These are phyloP conservation scores for Neogobius melanostomus DNA, from an alignment of 2,113 vertebrate genomes.

Conservation along the genomic window DNA sequence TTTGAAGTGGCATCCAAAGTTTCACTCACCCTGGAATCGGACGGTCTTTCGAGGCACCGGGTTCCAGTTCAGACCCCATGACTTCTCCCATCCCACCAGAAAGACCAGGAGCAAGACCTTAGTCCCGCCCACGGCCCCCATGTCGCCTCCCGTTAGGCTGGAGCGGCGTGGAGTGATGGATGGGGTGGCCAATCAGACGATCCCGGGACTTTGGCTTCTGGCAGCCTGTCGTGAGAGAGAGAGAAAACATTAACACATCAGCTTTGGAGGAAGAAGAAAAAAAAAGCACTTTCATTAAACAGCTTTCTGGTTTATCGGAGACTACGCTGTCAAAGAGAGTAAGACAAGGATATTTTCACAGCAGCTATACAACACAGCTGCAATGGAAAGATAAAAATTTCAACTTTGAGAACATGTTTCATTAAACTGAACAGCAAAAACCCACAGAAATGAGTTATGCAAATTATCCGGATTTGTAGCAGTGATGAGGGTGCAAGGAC, in stretches of 20 bases:
- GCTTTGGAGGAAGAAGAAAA: conserved; percentile 21
- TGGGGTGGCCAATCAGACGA: conserved; percentile 31
- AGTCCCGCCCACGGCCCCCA: conserved; percentile 64
- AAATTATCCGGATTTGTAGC: conserved; percentile 38
- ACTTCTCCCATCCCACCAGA: conserved; percentile 70
- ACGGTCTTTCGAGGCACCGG: conserved; percentile 79
- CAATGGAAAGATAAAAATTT: conserved; percentile 22
- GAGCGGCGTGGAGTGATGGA: conserved; percentile 33
- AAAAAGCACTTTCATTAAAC: conserved; percentile 39
- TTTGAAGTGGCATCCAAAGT: neutral
- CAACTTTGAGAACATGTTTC: conserved; percentile 28
- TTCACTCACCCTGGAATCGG: conserved; percentile 73
- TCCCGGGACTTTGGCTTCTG: conserved; percentile 31
- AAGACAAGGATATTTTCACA: conserved; percentile 26
- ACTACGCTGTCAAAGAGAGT: conserved; percentile 26
- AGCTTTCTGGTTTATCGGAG: conserved; percentile 42
- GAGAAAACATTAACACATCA: conserved; percentile 40
- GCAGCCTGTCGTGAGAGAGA: conserved; percentile 45
- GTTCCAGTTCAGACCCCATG: conserved; percentile 78
- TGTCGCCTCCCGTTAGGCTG: conserved; percentile 37
- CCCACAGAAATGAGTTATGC: conserved; percentile 38
- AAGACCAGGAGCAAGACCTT: conserved; percentile 73
- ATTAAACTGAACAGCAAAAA: conserved; percentile 37
- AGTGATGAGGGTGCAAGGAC: conserved; percentile 46
- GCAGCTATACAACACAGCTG: conserved; percentile 22